Evolutionary conservation across 1,140 invertebrate species (phyloP).

Genomic region (Sminthurides bifidus): DNA sequence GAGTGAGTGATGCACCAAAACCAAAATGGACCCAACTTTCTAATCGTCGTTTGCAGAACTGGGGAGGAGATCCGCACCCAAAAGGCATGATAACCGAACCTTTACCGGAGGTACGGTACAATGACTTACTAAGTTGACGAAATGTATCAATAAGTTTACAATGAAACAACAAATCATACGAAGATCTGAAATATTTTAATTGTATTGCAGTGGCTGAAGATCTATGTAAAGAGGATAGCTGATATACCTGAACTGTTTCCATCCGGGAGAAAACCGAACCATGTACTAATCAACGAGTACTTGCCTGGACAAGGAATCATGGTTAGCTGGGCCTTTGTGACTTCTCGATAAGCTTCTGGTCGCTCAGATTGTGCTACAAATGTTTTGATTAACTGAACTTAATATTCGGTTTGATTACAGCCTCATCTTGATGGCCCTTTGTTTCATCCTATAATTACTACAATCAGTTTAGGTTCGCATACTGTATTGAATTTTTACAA

Average conservation of each 20-base stretch:
- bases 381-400: background rate
- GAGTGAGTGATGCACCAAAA: slow-evolving; percentile 67
- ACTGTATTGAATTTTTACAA: slow-evolving; percentile 75
- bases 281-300: slow-evolving; percentile 95
- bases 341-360: background rate
- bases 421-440: slow-evolving; percentile 89
- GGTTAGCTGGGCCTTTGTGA: slow-evolving; percentile 38
- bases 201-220: slow-evolving; percentile 60
- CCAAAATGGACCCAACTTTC: slow-evolving; percentile 92
- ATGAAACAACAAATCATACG: background rate
- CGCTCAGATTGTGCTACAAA: background rate
- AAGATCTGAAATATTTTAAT: slow-evolving; percentile 8
- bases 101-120: slow-evolving; percentile 51
- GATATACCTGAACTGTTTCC: slow-evolving; percentile 56
- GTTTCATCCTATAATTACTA: slow-evolving; percentile 85
- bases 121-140: background rate
- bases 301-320: slow-evolving; percentile 82
- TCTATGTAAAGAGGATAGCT: slow-evolving; percentile 60
- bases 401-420: slow-evolving; percentile 37
- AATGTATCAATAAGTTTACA: no score
- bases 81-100: slow-evolving; percentile 91
- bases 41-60: slow-evolving; percentile 85
- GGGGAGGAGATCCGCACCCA: slow-evolving; percentile 82
- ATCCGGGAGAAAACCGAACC: slow-evolving; percentile 66
- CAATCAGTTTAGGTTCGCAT: slow-evolving; percentile 81